Percentiles rank a stretch among this genome's conserved stretches.
Conservation (phyloP, 23 tunicate species). For the Clavelina lepadiformis region DNA sequence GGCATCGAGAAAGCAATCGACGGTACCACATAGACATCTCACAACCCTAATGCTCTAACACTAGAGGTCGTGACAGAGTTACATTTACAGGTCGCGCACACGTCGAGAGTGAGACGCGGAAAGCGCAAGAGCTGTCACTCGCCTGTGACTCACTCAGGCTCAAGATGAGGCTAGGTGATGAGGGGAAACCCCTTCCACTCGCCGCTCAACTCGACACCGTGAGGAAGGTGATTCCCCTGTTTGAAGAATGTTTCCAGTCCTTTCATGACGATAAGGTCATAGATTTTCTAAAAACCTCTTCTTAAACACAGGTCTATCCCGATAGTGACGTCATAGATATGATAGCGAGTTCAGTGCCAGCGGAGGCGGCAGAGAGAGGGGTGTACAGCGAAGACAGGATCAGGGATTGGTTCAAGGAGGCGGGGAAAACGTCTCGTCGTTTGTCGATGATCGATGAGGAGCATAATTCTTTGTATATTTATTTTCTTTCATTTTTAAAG, state of each 20-base stretch:
- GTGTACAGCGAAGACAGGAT: slow-evolving; percentile 69
- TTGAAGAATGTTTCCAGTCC: background rate
- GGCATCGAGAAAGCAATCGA: slow-evolving; percentile 69
- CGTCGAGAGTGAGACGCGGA: slow-evolving; percentile 52
- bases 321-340: slow-evolving; percentile 26
- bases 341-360: slow-evolving; percentile 40
- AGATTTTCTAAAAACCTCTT: background rate
- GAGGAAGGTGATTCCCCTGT: slow-evolving; percentile 4
- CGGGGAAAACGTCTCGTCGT: slow-evolving; percentile 48
- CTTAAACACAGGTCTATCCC: slow-evolving; percentile 31
- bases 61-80: no score
- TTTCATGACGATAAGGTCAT: background rate
- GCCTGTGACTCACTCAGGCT: slow-evolving; percentile 69
- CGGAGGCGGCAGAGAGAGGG: slow-evolving; percentile 60
- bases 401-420: slow-evolving; percentile 26
- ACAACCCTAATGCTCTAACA: no score
- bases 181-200: slow-evolving; percentile 57
- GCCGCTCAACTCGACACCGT: slow-evolving; percentile 29
- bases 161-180: slow-evolving; percentile 51
- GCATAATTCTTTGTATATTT: slow-evolving; percentile 50
- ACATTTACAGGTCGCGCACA: slow-evolving; percentile 46
- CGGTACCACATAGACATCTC: no score
- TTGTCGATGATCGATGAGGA: slow-evolving; percentile 70
- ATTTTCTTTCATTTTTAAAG: slow-evolving; percentile 72
- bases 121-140: slow-evolving; percentile 81